Evolutionary conservation across 2,888 invertebrate species (phyloP).

Genomic region (Phytoseiulus persimilis): DNA sequence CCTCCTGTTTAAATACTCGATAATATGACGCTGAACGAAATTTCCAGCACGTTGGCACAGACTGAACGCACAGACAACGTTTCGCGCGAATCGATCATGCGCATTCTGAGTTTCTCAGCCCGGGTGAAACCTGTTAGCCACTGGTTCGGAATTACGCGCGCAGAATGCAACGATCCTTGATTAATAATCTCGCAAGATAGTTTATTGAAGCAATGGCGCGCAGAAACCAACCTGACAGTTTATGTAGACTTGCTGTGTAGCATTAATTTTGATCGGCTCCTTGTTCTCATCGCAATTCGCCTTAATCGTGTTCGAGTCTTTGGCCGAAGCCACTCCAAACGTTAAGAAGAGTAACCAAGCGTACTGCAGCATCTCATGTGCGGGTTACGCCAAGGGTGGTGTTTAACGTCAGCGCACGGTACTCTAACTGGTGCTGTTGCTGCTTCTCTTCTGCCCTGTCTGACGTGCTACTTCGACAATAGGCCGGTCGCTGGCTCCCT

Average conservation of each 20-base stretch:
- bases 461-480: background rate
- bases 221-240: background rate
- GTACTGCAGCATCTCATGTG: background rate
- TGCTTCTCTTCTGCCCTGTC: background rate
- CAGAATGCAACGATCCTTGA: background rate
- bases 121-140: too few species aligned
- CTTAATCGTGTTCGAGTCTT: background rate
- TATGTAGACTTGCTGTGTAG: background rate
- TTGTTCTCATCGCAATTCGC: background rate
- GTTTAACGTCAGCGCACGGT: background rate
- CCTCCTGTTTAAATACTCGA: background rate
- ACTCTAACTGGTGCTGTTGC: background rate
- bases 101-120: too few species aligned
- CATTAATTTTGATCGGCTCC: background rate
- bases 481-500: background rate
- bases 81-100: too few species aligned
- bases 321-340: background rate
- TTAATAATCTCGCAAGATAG: background rate
- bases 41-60: too few species aligned
- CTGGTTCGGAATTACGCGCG: too few species aligned
- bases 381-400: background rate
- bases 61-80: too few species aligned
- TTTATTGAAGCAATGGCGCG: background rate
- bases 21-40: too few species aligned
- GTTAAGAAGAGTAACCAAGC: background rate